These are phyloP conservation scores for Melipona beecheii DNA, from an alignment of 2,888 invertebrate genomes.

Conservation along the genomic window DNA sequence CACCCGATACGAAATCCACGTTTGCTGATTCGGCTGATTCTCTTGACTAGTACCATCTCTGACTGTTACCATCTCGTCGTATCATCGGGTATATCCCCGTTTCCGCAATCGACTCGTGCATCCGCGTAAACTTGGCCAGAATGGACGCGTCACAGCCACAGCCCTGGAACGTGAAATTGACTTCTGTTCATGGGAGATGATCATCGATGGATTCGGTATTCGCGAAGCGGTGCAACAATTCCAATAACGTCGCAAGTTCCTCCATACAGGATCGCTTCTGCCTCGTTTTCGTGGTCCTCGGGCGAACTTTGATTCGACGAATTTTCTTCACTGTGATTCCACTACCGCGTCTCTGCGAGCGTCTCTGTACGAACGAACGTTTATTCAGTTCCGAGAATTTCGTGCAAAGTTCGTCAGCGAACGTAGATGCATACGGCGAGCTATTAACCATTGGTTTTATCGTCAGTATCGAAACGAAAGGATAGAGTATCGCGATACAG, in stretches of 20 bases:
- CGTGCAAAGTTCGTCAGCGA: background rate
- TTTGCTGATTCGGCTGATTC: too few species aligned
- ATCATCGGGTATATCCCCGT: constrained; percentile 60
- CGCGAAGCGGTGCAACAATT: constrained; percentile 41
- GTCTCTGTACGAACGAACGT: background rate
- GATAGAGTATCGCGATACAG: too few species aligned
- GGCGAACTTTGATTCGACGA: constrained; percentile 23
- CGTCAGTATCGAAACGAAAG: too few species aligned
- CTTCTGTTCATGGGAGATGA: constrained; percentile 57
- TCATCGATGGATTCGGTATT: constrained; percentile 51
- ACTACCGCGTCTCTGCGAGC: background rate
- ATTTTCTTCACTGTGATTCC: background rate
- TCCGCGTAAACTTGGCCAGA: constrained; percentile 37
- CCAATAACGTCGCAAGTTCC: constrained; percentile 57
- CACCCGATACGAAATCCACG: too few species aligned
- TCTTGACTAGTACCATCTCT: too few species aligned
- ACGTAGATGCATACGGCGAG: too few species aligned
- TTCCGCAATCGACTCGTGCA: constrained; percentile 49
- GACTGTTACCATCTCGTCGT: constrained; percentile 30
- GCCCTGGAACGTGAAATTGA: constrained; percentile 63
- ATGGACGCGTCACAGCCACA: constrained; percentile 33
- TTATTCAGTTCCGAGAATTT: background rate
- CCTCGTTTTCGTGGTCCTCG: constrained; percentile 6
- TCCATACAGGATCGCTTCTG: background rate
- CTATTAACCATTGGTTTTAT: too few species aligned